phyloP scores from a whole-genome alignment of 2,888 invertebrate genomes.

The Erebia ligea region DNA sequence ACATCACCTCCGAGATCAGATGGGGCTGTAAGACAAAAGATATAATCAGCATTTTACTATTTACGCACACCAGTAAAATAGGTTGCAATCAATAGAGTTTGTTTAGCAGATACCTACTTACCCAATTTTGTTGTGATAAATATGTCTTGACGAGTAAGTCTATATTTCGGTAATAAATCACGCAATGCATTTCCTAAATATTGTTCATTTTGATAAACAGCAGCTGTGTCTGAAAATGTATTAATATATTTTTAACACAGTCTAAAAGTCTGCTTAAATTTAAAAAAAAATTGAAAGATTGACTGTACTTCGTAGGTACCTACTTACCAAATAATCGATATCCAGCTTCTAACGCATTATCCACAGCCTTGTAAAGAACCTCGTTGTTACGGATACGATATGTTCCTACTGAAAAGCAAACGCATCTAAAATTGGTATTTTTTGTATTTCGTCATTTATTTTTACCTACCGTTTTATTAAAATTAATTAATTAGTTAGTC shows the following conservation, averaged over 20 bases:
- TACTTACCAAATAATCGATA: slow-evolving; percentile 88
- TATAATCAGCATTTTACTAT: background rate
- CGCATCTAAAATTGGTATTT: no score
- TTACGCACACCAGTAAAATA: background rate
- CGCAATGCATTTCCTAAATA: slow-evolving; percentile 87
- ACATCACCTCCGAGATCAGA: slow-evolving; percentile 57
- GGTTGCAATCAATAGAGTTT: background rate
- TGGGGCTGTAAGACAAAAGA: slow-evolving; percentile 52
- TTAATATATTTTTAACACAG: background rate
- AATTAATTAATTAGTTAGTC: no score
- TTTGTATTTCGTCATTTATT: no score
- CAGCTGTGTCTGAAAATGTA: slow-evolving; percentile 87
- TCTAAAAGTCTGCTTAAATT: background rate
- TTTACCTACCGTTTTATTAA: no score
- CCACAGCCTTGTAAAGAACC: slow-evolving; percentile 70
- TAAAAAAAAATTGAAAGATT: no score
- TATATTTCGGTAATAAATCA: slow-evolving; percentile 86
- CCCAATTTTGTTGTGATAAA: slow-evolving; percentile 92
- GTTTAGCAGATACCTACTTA: slow-evolving; percentile 72
- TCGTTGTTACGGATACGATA: slow-evolving; percentile 82
- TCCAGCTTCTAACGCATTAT: slow-evolving; percentile 86
- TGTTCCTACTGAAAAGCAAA: slow-evolving; percentile 85
- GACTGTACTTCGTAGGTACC: background rate
- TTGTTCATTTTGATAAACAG: slow-evolving; percentile 89
- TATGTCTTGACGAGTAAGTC: slow-evolving; percentile 87